Evolutionary conservation across 2,113 vertebrate genomes (phyloP).

Genomic region (Brachypteracias leptosomus): DNA sequence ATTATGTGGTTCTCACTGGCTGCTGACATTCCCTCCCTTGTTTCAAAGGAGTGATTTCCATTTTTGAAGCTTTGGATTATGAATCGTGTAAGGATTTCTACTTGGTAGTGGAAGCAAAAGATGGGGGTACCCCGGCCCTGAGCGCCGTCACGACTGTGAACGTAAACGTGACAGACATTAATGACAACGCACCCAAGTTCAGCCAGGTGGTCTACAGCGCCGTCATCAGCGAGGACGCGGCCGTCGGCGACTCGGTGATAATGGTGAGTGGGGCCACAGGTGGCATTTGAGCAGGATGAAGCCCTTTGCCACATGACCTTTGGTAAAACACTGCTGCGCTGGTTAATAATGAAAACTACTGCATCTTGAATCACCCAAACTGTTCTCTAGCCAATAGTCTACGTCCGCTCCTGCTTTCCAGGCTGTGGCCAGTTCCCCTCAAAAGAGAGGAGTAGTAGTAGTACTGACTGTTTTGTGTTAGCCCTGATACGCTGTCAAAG

Average conservation of each 20-base stretch:
- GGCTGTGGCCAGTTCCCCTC: neutral
- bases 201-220: slow-evolving; percentile 85
- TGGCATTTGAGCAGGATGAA: accelerated
- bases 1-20: neutral
- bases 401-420: neutral
- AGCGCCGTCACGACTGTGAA: slow-evolving; percentile 89
- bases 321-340: neutral
- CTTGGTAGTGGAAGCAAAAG: slow-evolving; percentile 92
- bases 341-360: neutral
- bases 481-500: neutral
- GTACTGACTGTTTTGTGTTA: neutral
- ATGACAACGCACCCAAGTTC: slow-evolving; percentile 91
- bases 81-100: slow-evolving; percentile 92
- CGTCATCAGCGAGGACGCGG: slow-evolving; percentile 88
- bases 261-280: slow-evolving; percentile 70
- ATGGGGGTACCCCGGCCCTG: slow-evolving; percentile 89
- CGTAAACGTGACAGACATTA: slow-evolving; percentile 93
- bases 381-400: neutral
- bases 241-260: slow-evolving; percentile 84
- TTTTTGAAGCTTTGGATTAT: slow-evolving; percentile 87
- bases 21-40: slow-evolving; percentile 32
- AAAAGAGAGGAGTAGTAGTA: neutral
- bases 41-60: slow-evolving; percentile 84
- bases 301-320: neutral
- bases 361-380: neutral